These are phyloP conservation scores for Cephalopterus ornatus DNA, from an alignment of 2,113 vertebrate species.

Conservation along the genomic window DNA sequence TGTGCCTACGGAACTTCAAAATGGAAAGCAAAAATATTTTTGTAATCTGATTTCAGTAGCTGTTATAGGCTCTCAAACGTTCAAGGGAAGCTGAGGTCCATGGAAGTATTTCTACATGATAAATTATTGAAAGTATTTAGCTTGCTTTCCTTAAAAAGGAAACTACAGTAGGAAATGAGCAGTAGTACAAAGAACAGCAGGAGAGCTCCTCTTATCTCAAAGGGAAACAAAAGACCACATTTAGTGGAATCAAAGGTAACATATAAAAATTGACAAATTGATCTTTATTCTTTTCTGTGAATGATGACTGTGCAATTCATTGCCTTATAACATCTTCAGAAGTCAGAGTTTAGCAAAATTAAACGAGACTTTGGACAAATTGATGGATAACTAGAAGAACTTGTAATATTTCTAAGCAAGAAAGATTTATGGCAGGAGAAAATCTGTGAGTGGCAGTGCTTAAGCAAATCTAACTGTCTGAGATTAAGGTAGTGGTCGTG, in stretches of 20 bases:
- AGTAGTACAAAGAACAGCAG: background rate
- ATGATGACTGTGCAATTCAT: background rate
- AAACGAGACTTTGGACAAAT: background rate
- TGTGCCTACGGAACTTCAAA: background rate
- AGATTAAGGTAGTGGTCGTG: background rate
- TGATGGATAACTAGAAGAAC: background rate
- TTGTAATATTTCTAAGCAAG: background rate
- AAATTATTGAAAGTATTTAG: background rate
- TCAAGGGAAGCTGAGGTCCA: background rate
- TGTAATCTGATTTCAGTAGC: background rate
- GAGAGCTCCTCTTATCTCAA: background rate
- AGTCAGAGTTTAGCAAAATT: background rate
- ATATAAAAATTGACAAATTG: background rate
- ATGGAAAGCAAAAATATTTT: background rate
- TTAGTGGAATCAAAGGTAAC: background rate
- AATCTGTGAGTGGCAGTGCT: background rate
- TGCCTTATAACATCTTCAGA: background rate
- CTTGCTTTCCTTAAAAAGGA: background rate
- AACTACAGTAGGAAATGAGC: background rate
- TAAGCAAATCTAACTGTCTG: background rate
- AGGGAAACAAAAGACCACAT: background rate
- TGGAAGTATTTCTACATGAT: background rate
- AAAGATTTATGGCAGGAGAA: background rate
- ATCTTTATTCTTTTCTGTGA: background rate
- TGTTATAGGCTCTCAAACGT: background rate